These are phyloP conservation scores for Leptestheria dahalacensis DNA, from an alignment of 1,140 invertebrate genomes.

Conservation along the genomic window DNA sequence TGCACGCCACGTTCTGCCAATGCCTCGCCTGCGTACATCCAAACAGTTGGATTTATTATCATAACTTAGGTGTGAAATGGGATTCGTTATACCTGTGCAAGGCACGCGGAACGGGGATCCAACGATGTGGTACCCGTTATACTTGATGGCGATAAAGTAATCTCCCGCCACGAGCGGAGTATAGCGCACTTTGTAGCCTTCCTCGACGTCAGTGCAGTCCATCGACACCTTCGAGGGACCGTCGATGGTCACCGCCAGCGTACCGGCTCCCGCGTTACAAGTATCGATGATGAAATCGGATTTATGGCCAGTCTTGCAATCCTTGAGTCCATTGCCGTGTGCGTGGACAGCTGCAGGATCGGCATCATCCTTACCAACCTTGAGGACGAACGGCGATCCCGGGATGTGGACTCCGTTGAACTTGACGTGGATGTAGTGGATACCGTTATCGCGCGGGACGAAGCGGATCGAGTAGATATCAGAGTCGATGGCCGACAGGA, in stretches of 20 bases:
- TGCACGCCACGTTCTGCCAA: slow-evolving; percentile 68
- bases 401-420: slow-evolving; percentile 94
- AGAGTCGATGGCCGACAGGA: slow-evolving; percentile 83
- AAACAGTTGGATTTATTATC: slow-evolving; percentile 15
- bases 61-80: slow-evolving; percentile 11
- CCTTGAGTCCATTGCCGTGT: slow-evolving; percentile 64
- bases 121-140: slow-evolving; percentile 86
- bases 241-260: slow-evolving; percentile 83
- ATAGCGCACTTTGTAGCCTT: slow-evolving; percentile 93
- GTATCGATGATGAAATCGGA: slow-evolving; percentile 95
- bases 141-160: slow-evolving; percentile 90
- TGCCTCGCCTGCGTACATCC: slow-evolving; percentile 37
- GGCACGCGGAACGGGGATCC: slow-evolving; percentile 83
- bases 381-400: slow-evolving; percentile 77
- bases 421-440: slow-evolving; percentile 86
- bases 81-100: slow-evolving; percentile 49
- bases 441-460: slow-evolving; percentile 88
- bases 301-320: slow-evolving; percentile 67
- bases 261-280: slow-evolving; percentile 81
- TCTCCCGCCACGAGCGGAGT: slow-evolving; percentile 85
- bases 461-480: slow-evolving; percentile 85
- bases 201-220: slow-evolving; percentile 90
- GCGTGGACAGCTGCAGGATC: slow-evolving; percentile 92
- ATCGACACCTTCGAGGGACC: slow-evolving; percentile 92
- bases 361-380: slow-evolving; percentile 87